phyloP scores from a whole-genome alignment of 2,888 invertebrate genomes.

The Odontocolon sp. region DNA sequence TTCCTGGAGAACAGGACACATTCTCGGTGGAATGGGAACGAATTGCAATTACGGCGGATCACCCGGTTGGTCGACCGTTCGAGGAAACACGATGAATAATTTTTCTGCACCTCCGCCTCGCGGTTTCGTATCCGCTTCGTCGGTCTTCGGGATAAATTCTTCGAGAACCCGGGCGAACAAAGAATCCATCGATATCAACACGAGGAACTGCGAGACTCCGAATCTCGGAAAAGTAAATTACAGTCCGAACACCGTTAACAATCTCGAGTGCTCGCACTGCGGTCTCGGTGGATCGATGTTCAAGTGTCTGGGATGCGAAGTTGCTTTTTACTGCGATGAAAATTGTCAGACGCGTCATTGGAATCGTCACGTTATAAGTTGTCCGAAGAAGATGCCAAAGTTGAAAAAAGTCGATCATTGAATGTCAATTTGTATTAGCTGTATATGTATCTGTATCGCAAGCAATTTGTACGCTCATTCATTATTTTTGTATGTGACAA shows the following conservation, averaged over 20 bases:
- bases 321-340: slow-evolving; percentile 74
- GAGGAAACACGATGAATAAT: slow-evolving; percentile 41
- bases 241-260: slow-evolving; percentile 60
- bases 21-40: slow-evolving; percentile 30
- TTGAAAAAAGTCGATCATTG: slow-evolving; percentile 72
- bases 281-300: slow-evolving; percentile 69
- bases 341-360: slow-evolving; percentile 76
- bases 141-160: slow-evolving; percentile 11
- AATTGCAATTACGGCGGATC: slow-evolving; percentile 48
- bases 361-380: slow-evolving; percentile 72
- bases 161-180: slow-evolving; percentile 28
- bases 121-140: slow-evolving; percentile 30
- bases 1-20: slow-evolving; percentile 32
- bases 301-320: slow-evolving; percentile 76
- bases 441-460: slow-evolving; percentile 7
- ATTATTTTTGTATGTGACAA: slow-evolving; percentile 34
- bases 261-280: slow-evolving; percentile 72
- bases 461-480: not conserved
- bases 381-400: slow-evolving; percentile 77
- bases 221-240: slow-evolving; percentile 70
- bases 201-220: slow-evolving; percentile 69
- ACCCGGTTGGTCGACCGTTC: slow-evolving; percentile 48
- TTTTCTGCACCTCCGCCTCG: slow-evolving; percentile 28
- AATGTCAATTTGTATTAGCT: slow-evolving; percentile 25
- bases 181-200: not conserved